phyloP scores from a whole-genome alignment of 2,113 vertebrate species.

The Columba livia region DNA sequence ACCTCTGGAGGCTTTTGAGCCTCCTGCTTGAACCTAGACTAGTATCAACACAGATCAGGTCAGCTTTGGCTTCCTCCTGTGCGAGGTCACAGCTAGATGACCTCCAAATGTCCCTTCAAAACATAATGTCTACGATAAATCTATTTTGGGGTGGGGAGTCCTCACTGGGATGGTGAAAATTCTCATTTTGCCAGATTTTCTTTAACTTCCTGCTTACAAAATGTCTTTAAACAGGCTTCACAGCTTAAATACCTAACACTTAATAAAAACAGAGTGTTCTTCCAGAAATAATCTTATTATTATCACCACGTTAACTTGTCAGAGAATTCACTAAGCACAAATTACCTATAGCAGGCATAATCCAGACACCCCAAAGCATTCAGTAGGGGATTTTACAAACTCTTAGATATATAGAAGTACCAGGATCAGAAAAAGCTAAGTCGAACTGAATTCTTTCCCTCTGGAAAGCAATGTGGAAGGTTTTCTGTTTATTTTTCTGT shows the following conservation, averaged over 20 bases:
- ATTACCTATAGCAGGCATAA: neutral
- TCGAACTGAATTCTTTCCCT: neutral
- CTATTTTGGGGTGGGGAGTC: neutral
- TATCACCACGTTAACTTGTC: neutral
- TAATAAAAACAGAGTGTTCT: neutral
- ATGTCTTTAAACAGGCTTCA: neutral
- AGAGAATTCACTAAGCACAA: neutral
- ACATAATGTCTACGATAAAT: neutral
- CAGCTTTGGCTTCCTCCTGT: neutral
- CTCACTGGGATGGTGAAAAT: neutral
- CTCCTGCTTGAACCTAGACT: neutral
- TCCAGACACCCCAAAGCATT: neutral
- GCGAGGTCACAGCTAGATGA: neutral
- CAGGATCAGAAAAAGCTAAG: neutral
- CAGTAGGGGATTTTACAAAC: neutral
- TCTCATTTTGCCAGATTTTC: neutral
- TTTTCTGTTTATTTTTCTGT: neutral
- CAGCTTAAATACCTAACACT: neutral
- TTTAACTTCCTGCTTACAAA: neutral
- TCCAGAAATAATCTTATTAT: neutral
- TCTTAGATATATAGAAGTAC: neutral
- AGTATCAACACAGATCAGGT: neutral
- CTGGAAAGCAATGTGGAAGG: neutral
- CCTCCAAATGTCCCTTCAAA: neutral
- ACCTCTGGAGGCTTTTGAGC: neutral